Base-by-base conservation (phyloP, 1,140 invertebrate genomes). In the Drosophila parvula region DNA sequence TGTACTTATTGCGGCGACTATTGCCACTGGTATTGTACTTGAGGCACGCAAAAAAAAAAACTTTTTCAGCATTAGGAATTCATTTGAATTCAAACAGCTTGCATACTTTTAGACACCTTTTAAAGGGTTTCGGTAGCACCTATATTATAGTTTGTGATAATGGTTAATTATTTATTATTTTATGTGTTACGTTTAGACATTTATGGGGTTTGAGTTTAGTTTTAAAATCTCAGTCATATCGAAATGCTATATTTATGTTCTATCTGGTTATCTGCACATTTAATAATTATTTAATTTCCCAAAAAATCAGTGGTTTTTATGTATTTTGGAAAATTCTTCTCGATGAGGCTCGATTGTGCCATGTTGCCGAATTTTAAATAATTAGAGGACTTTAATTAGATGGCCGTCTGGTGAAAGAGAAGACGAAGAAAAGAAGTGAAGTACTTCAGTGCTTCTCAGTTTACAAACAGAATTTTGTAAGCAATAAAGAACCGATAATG, bases 381-480 rank as follows among this genome's bases (percentile, higher is more conserved):
- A 36, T 32, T 27, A 9, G 27, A 43, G 27, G 27, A 63, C 16
- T 32, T 43, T 16, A 11, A 27, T 41, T 63, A 32, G 41, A 16
- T 36, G 32, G 5, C 28, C n/a, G 30, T 36, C 63, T 44, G 10
- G 4, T 41, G 28, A 40, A 48, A 9, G 5, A n/a, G 45, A 28
- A 22, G 22, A 5, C 30, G 7, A 8, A 30, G 30, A 27, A 40
- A 18, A 28, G 27, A 62, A 55, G 6, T 60, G n/a, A 53, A 61
- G 32, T 38, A 11, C n/a, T 61, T 38, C 32, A 11, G n/a, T 27
- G 51, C 8, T 7, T 44, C 64, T 67, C 61, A 34, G 27, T 18
- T 71, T 71, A 40, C 43, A 70, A 38, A 70, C 43, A 58, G 44
- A 28, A 40, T 58, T 57, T 36, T 48, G 51, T 71, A 71, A 71